Conservation (phyloP, 2,888 invertebrate genomes). For the Mythimna impura region DNA sequence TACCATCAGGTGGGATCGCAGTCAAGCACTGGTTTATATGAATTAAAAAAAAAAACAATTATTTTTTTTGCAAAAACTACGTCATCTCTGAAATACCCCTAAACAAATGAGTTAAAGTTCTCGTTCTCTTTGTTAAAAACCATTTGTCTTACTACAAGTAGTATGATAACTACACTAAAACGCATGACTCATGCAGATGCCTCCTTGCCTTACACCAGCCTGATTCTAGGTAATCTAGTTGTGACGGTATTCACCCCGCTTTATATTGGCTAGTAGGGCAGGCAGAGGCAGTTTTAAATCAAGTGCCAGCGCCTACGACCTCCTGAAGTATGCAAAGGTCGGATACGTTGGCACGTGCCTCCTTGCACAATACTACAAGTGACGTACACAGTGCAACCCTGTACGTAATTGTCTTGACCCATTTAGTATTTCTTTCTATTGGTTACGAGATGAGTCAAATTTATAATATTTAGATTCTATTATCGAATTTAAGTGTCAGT, state of each 20-base stretch:
- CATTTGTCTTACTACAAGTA: too few relatives aligned
- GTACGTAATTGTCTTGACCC: slow-evolving; percentile 36
- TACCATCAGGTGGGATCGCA: too few relatives aligned
- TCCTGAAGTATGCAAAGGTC: slow-evolving; percentile 54
- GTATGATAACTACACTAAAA: too few relatives aligned
- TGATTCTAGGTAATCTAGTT: slow-evolving; percentile 17
- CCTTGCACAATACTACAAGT: slow-evolving; percentile 46
- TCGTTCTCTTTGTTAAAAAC: too few relatives aligned
- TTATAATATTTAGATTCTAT: neutral
- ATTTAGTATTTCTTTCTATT: slow-evolving; percentile 20
- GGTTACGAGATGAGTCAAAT: neutral
- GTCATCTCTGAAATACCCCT: too few relatives aligned
- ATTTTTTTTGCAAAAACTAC: too few relatives aligned
- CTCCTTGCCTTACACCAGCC: neutral
- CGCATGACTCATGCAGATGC: slow-evolving; percentile 24
- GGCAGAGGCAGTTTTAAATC: slow-evolving; percentile 40
- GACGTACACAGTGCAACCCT: slow-evolving; percentile 39
- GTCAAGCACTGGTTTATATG: too few relatives aligned
- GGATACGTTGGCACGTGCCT: slow-evolving; percentile 45
- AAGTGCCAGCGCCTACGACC: slow-evolving; percentile 48
- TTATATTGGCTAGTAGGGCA: slow-evolving; percentile 45
- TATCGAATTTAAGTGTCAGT: neutral
- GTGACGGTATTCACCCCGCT: slow-evolving; percentile 46
- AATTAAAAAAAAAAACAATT: too few relatives aligned
- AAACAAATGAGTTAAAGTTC: too few relatives aligned